These are phyloP conservation scores for Hemicordylus capensis DNA, from an alignment of 2,113 vertebrate genomes.

Conservation along the genomic window DNA sequence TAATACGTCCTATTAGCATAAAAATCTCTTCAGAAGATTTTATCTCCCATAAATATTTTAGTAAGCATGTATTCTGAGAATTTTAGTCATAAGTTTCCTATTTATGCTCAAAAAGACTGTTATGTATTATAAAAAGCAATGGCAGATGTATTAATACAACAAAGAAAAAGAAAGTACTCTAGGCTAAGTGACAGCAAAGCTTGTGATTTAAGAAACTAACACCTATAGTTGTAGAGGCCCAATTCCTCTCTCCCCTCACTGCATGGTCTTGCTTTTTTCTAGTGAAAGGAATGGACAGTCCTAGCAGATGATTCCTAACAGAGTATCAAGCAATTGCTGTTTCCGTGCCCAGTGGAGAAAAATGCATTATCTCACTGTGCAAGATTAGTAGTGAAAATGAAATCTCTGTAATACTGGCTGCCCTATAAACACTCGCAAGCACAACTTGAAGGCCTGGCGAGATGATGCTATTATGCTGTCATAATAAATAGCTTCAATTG, in stretches of 20 bases:
- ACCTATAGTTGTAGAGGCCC: not conserved
- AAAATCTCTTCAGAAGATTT: not conserved
- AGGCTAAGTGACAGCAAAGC: not conserved
- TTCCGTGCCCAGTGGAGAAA: not conserved
- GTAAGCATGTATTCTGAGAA: no score
- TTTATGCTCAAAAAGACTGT: slow-evolving; percentile 3
- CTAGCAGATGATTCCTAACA: not conserved
- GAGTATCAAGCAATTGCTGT: not conserved
- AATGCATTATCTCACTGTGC: no score
- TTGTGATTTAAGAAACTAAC: not conserved
- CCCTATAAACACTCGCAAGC: slow-evolving; percentile 43
- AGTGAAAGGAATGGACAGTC: not conserved
- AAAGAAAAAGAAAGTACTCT: not conserved
- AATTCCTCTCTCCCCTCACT: not conserved
- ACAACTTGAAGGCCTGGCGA: slow-evolving; percentile 12
- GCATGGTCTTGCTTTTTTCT: not conserved
- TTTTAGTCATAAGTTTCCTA: slow-evolving; percentile 43
- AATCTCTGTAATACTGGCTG: slow-evolving; percentile 26
- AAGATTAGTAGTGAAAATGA: slow-evolving; percentile 25
- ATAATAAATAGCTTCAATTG: not conserved
- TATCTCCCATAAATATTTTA: slow-evolving; percentile 32
- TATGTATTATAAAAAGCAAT: slow-evolving; percentile 2
- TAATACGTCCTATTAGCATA: fast-evolving
- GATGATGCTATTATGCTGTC: slow-evolving; percentile 48
- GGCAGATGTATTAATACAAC: slow-evolving; percentile 19